These are phyloP conservation scores for Eretmocerus hayati DNA, from an alignment of 2,888 invertebrate species.

Conservation along the genomic window DNA sequence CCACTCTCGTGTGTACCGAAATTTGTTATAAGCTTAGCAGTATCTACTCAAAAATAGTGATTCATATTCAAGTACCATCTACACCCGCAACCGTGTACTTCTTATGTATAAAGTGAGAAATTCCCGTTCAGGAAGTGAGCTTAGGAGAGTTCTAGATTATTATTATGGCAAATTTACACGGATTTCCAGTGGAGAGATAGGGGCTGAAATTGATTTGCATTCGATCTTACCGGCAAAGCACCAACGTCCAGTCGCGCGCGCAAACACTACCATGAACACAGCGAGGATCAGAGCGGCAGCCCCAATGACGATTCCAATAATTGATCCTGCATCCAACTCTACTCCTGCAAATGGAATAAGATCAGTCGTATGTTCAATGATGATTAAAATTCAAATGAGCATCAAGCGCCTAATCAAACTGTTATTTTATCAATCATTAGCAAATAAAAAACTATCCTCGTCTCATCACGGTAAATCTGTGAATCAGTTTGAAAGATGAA, in stretches of 20 bases:
- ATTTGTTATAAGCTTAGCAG: conserved; percentile 13
- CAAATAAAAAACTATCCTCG: no score
- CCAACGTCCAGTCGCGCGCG: conserved; percentile 76
- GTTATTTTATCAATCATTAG: no score
- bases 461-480: no score
- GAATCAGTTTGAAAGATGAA: no score
- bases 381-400: no score
- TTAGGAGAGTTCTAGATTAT: background rate
- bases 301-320: conserved; percentile 70
- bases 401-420: no score
- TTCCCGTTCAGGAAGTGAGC: conserved; percentile 5
- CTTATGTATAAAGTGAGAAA: conserved; percentile 3
- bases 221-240: conserved; percentile 70
- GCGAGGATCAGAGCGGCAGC: conserved; percentile 60
- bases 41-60: conserved; percentile 16
- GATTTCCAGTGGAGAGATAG: background rate
- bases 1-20: no score
- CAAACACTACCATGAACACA: conserved; percentile 63
- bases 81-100: conserved; percentile 16
- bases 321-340: conserved; percentile 67
- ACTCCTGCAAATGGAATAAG: conserved; percentile 55
- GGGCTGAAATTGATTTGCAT: background rate
- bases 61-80: conserved; percentile 6
- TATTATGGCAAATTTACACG: conserved; percentile 2
- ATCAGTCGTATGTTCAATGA: background rate